Percentiles rank a stretch among this genome's conserved stretches.
These are phyloP conservation scores for Rhodophaea formosa DNA, from an alignment of 2,888 invertebrate genomes.

Conservation along the genomic window DNA sequence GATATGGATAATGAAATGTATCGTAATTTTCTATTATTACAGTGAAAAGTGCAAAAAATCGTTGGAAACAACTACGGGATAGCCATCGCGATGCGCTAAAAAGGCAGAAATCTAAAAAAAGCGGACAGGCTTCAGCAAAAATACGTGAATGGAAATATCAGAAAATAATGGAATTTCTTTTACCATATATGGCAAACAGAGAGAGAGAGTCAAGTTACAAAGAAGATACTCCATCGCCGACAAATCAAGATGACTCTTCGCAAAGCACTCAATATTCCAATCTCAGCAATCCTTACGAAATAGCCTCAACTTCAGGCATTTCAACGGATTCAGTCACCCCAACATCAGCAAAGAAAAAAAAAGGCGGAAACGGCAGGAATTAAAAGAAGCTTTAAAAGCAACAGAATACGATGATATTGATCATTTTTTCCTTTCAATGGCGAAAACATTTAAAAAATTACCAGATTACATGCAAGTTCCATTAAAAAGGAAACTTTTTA, in stretches of 20 bases:
- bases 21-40: too few species aligned
- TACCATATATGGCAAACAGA: neutral
- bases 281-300: neutral
- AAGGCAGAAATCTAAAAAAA: slow-evolving; percentile 13
- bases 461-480: too few species aligned
- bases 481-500: too few species aligned
- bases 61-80: slow-evolving; percentile 10
- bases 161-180: too few species aligned
- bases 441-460: too few species aligned
- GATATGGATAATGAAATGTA: too few species aligned
- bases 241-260: slow-evolving; percentile 13
- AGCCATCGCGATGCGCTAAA: slow-evolving; percentile 4
- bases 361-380: slow-evolving; percentile 1
- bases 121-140: neutral
- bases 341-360: slow-evolving; percentile 12
- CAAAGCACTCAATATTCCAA: neutral
- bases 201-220: neutral
- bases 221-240: neutral
- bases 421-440: slow-evolving; percentile 13
- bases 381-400: neutral
- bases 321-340: slow-evolving; percentile 12
- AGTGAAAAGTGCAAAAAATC: slow-evolving; percentile 4
- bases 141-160: neutral
- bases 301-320: slow-evolving; percentile 15
- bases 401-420: slow-evolving; percentile 13